Conservation (phyloP, 1,140 invertebrate species). For the Heliconius hermathena region DNA sequence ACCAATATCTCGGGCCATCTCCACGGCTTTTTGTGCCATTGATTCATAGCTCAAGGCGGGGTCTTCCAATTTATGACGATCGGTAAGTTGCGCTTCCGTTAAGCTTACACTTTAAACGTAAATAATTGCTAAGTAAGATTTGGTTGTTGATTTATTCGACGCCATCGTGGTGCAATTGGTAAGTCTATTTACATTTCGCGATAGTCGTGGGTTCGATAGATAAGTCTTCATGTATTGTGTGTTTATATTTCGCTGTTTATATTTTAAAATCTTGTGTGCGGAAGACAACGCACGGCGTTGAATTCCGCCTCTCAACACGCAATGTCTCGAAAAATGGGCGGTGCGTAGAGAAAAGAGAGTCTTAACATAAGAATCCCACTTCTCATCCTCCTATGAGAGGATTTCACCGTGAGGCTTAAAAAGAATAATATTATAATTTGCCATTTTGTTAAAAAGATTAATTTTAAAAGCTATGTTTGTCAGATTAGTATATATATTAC, state of each 20-base stretch:
- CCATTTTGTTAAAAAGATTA: no score
- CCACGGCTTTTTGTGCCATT: conserved; percentile 47
- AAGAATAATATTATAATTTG: no score
- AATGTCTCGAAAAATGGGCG: no score
- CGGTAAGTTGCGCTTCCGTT: conserved; percentile 48
- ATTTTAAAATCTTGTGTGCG: not conserved
- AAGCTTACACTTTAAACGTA: conserved; percentile 48
- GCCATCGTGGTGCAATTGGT: not conserved
- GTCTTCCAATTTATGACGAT: conserved; percentile 52
- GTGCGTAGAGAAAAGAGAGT: no score
- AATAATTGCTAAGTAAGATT: conserved; percentile 51
- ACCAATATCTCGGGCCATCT: conserved; percentile 32
- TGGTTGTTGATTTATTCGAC: conserved; percentile 17
- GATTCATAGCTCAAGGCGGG: conserved; percentile 55
- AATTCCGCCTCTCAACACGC: no score
- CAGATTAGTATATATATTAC: not conserved
- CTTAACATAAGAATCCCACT: no score
- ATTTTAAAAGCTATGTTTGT: not conserved
- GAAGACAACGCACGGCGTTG: no score
- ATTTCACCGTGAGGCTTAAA: no score
- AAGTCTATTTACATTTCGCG: not conserved
- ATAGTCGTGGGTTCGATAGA: not conserved
- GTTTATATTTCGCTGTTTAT: not conserved
- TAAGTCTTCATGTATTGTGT: not conserved
- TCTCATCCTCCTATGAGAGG: no score